These are phyloP conservation scores for Lutra lutra DNA, from an alignment of 2,797 vertebrate species.

Conservation along the genomic window DNA sequence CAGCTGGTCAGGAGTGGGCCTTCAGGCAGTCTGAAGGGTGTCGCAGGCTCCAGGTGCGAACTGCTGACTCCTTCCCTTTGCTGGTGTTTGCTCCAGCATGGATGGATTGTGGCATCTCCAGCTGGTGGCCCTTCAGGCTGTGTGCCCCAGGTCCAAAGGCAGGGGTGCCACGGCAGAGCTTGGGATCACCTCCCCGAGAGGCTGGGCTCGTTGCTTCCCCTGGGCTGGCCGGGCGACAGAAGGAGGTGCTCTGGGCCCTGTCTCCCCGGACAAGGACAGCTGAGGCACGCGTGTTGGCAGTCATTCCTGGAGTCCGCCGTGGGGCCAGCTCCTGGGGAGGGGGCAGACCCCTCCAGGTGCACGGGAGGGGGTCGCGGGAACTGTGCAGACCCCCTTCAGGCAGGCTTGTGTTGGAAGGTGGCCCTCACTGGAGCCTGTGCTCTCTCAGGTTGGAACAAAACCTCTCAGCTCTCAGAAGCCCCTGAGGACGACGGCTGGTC, in stretches of 20 bases:
- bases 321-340: not conserved
- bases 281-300: no score
- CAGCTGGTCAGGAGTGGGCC: accelerated
- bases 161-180: not conserved
- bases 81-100: no score
- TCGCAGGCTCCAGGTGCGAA: accelerated
- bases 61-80: not conserved
- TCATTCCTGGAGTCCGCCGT: accelerated
- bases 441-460: conserved; percentile 94
- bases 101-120: not conserved
- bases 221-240: not conserved
- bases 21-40: accelerated
- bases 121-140: not conserved
- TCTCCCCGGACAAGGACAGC: no score
- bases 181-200: not conserved
- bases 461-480: conserved; percentile 92
- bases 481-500: conserved; percentile 97
- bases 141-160: not conserved
- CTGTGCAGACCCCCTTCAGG: not conserved
- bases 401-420: no score
- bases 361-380: accelerated
- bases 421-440: not conserved
- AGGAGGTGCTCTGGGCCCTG: not conserved
- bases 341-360: not conserved
- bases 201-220: not conserved